Evolutionary conservation across 2,888 invertebrate species (phyloP).

Genomic region (Escarpia spicata): DNA sequence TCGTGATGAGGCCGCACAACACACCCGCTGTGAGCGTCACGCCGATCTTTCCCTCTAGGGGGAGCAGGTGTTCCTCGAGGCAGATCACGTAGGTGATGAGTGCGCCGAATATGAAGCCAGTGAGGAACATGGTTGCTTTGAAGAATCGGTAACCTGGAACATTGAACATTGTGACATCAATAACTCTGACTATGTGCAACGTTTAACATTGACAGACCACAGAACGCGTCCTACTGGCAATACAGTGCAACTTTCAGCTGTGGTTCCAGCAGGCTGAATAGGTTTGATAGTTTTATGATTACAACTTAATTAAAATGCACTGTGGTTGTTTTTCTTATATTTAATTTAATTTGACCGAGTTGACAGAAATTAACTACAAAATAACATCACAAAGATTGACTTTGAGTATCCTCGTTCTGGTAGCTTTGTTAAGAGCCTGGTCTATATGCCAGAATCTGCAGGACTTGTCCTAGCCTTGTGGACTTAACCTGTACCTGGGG

Average conservation of each 20-base stretch:
- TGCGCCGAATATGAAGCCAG: constrained; percentile 86
- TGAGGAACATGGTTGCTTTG: constrained; percentile 87
- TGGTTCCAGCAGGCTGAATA: no score
- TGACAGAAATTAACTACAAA: not conserved
- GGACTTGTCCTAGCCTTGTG: no score
- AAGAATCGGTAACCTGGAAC: constrained; percentile 85
- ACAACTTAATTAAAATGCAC: not conserved
- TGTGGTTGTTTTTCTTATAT: not conserved
- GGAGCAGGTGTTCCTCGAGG: constrained; percentile 80
- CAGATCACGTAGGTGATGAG: constrained; percentile 84
- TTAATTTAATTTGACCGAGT: not conserved
- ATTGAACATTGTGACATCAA: constrained; percentile 20
- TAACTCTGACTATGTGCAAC: not conserved
- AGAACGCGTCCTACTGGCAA: no score
- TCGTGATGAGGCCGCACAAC: constrained; percentile 81
- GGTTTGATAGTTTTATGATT: not conserved
- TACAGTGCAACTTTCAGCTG: no score
- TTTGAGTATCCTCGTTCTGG: not conserved
- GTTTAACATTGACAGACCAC: not conserved
- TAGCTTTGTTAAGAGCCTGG: not conserved
- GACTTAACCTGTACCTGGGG: no score
- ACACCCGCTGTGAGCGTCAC: constrained; percentile 80
- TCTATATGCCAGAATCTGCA: no score
- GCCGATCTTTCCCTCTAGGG: constrained; percentile 75
- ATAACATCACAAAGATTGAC: not conserved